A percentile compares a stretch with the other conserved stretches of the same genome.
Evolutionary conservation across 2,797 vertebrate species (phyloP).

Genomic region (Rhadinocentrus ornatus): DNA sequence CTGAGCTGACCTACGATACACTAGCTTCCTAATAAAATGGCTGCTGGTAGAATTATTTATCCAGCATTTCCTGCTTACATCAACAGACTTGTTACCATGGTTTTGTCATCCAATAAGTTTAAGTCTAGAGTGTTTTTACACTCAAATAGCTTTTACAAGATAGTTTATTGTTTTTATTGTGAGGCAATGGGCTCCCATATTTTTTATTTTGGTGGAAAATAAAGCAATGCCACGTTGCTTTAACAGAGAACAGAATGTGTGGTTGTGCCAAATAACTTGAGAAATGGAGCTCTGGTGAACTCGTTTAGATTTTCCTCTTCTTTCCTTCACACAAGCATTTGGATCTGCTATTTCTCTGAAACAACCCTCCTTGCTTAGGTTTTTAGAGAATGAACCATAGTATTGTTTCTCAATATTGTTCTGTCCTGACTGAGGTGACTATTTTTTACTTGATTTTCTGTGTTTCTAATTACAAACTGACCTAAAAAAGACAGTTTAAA

Average conservation of each 20-base stretch:
- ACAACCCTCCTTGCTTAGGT: slow-evolving; percentile 17
- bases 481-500: slow-evolving; percentile 22
- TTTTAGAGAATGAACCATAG: slow-evolving; percentile 23
- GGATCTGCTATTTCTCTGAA: slow-evolving; percentile 45
- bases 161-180: slow-evolving; percentile 27
- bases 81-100: slow-evolving; percentile 11
- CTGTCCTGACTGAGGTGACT: slow-evolving; percentile 28
- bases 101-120: slow-evolving; percentile 17
- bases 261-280: slow-evolving; percentile 68
- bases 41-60: slow-evolving; percentile 32
- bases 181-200: slow-evolving; percentile 1
- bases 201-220: slow-evolving; percentile 59
- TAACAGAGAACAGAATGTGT: slow-evolving; percentile 45
- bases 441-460: slow-evolving; percentile 6
- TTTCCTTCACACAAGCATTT: slow-evolving; percentile 61
- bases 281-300: slow-evolving; percentile 65
- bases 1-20: slow-evolving; percentile 24
- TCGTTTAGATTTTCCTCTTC: slow-evolving; percentile 57
- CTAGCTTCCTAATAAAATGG: slow-evolving; percentile 37
- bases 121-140: slow-evolving; percentile 14
- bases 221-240: slow-evolving; percentile 46
- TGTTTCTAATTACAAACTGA: slow-evolving; percentile 19
- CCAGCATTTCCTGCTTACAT: slow-evolving; percentile 24
- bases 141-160: slow-evolving; percentile 12
- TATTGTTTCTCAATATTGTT: slow-evolving; percentile 29